Evolutionary conservation across 1,140 invertebrate species (phyloP), one percentile per base, ranked within the genome.

Genomic region (Limonius californicus): DNA sequence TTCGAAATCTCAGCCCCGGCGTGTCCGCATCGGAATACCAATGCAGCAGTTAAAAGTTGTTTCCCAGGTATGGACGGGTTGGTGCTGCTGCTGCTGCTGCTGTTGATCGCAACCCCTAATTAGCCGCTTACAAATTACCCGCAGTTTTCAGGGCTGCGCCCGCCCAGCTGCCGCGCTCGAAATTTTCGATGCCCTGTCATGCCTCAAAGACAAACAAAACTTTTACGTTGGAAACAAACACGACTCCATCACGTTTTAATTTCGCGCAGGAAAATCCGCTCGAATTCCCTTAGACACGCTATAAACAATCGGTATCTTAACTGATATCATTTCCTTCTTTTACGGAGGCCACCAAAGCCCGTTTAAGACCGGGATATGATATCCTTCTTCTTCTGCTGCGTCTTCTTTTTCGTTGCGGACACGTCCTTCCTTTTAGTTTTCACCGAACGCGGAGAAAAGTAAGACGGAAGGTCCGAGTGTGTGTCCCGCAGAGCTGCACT

Each of bases 71-170:
- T 50, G 20, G 45, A 50, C 14, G 9, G 9, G 9, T 12, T 21
- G n/a, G 42, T 45, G 6, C 45, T 18, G 16, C 45, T 50, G 9
- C n/a, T 14, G 16, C n/a, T 18, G 19, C 42, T 45, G n/a, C 12
- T 45, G 16, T 3, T 21, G 20, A 50, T 50, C 45, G 19, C 45
- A 50, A 14, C 14, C 42, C 45, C 20, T 50, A 50, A 50, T 50
- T 50, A 50, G 45, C 9, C 45, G 45, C 45, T 21, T 50, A 50
- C 45, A 50, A 50, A 50, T 50, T 50, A 50, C 45, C 45, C 45
- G 45, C 45, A 50, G 45, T 50, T 50, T 50, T 50, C 45, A 18
- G 45, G 45, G 7, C 45, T 18, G 8, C 45, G 42, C 12, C 42
- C 4, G 42, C 6, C 7, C 16, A 50, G 16, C 16, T 45, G 42